Evolutionary conservation across 2,888 invertebrate species (phyloP), one percentile per base, ranked within the genome.

Genomic region (Halictus quadricinctus): DNA sequence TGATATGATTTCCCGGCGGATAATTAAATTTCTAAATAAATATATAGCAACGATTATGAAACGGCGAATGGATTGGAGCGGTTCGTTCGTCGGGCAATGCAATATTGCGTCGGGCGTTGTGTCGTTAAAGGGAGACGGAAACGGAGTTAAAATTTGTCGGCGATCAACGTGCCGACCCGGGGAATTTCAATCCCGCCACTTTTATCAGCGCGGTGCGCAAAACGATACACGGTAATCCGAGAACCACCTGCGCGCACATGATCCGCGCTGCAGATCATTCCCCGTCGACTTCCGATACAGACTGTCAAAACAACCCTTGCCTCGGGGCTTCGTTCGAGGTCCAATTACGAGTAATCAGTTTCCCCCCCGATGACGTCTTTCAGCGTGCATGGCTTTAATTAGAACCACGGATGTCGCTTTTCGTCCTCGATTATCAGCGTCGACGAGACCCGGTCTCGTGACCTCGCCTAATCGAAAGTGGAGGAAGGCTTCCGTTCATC

Each of bases 301-400:
- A 72, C 84, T 86, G 88, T 87, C 85, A 79, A 84, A 83, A 88
- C 84, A 81, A 80, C 29, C 84, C 76, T 70, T 41, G 76, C 69
- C 84, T 60, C 50, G 36, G 43, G 78, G 80, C 50, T 79, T 50
- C 80, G 84, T 84, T 36, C 78, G 70, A 85, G 81, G 60, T 80
- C 87, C 88, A 90, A 90, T 90, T 92, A 91, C 87, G 79, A 80
- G 81, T 89, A 91, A 88, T 92, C 92, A 91, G 92, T 92, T 89
- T 88, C 88, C 69, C 69, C 36, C 87, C 87, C 90, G 89, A 91
- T 92, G 85, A 92, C 91, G 80, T 93, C 90, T 81, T 93, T 92
- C 83, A 92, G 91, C 73, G 90, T 91, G 82, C 93, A 91, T 79
- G 91, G 90, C 60, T 93, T 90, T 90, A 91, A 91, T 90, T 88